phyloP scores from a whole-genome alignment of 2,888 invertebrate genomes.

The Odontocolon sp. region DNA sequence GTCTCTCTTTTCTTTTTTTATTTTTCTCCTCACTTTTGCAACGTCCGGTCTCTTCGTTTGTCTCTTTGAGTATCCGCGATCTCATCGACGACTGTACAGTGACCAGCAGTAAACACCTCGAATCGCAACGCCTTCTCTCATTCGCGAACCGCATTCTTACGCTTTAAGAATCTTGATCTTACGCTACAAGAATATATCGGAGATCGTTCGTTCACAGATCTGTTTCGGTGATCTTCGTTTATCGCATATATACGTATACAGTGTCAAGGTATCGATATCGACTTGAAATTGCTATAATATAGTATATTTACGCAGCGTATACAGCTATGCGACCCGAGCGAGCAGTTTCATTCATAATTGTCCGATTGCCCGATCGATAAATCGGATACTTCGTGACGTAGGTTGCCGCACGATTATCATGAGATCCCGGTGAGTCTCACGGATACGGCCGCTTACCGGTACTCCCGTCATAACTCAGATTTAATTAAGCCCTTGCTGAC shows the following conservation, averaged over 20 bases:
- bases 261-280: neutral
- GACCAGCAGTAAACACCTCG: neutral
- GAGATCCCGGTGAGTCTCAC: neutral
- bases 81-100: neutral
- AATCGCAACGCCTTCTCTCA: neutral
- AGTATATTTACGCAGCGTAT: neutral
- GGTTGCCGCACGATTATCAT: neutral
- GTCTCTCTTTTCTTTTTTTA: neutral
- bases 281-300: neutral
- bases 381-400: neutral
- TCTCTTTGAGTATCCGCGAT: no score
- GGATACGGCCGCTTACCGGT: neutral
- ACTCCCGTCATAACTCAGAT: constrained; percentile 26
- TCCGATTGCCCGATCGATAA: neutral
- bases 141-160: constrained; percentile 23
- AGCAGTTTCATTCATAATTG: neutral
- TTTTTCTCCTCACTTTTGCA: neutral
- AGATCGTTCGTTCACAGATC: constrained; percentile 10
- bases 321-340: neutral
- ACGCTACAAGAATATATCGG: constrained; percentile 7
- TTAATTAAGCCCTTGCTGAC: constrained; percentile 38
- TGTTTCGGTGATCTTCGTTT: constrained; percentile 6
- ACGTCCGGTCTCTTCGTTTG: no score
- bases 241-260: neutral
- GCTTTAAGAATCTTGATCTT: constrained; percentile 16